Evolutionary conservation across 2,888 invertebrate species (phyloP), one percentile per base, ranked within the genome.

Genomic region (Synergus gifuensis): DNA sequence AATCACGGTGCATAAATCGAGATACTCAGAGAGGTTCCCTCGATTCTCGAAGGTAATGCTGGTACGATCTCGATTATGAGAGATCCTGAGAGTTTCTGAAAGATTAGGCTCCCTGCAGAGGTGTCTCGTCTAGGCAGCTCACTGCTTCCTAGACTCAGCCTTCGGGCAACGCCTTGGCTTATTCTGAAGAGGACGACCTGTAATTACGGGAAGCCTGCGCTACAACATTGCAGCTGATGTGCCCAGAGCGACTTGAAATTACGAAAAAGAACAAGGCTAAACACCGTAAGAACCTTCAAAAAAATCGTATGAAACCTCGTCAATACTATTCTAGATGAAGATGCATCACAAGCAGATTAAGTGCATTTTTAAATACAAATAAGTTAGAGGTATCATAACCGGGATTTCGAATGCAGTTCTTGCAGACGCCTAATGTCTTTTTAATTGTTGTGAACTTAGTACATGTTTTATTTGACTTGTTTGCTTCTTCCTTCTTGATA

Each of bases 211-310:
- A 85, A 86, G 85, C 87, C 86, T 86, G 86, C 82, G 85, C 87
- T 84, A 76, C 78, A 79, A 80, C 82, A 83, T 84, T 81, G 84
- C 87, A 85, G 86, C 85, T 84, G 83, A 85, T 81, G 81, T 85
- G 88, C 90, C 89, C 85, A 84, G 86, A 88, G 90, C 89, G 88
- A 89, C 89, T 88, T 86, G 88, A 89, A 91, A 90, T 91, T 91
- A 90, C 88, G 88, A 89, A 90, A 91, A 91, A 88, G 90, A 91
- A 89, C 87, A 88, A 22, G 69, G 18, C 88, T 87, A 85, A 87
- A 88, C 84, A 5, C 22, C 14, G 22, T 5, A 62, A 62, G 2
- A 58, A 11, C 18, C 3, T 18, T 1, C 0, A 2, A n/a, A 58
- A 54, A 58, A 18, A 18, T n/a, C 4, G 88, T 89, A 91, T 91